Conservation (phyloP, 2,888 invertebrate species). For the Carterocephalus palaemon region DNA sequence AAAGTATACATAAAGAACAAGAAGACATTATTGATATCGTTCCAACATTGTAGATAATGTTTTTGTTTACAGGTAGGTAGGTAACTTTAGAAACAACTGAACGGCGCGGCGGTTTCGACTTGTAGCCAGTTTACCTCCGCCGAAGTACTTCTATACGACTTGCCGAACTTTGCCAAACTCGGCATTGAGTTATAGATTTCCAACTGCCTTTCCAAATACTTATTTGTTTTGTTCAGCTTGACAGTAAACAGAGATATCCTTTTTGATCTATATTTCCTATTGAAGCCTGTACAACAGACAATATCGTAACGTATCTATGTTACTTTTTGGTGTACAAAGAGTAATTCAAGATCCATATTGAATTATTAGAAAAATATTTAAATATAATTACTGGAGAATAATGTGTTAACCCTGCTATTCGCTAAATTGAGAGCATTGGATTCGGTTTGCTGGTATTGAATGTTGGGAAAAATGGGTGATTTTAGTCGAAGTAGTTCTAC, state of each 20-base stretch:
- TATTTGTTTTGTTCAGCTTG: constrained; percentile 72
- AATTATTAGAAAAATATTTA: constrained; percentile 13
- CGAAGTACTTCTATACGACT: constrained; percentile 64
- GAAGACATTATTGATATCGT: constrained; percentile 35
- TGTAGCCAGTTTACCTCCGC: constrained; percentile 53
- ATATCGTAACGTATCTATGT: constrained; percentile 25
- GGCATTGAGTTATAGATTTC: constrained; percentile 78
- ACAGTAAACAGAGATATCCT: constrained; percentile 68
- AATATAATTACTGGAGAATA: constrained; percentile 19
- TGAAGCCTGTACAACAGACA: constrained; percentile 25
- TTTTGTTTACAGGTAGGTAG: constrained; percentile 72
- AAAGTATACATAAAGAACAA: too few species aligned
- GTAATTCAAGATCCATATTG: constrained; percentile 8
- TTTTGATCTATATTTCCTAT: constrained; percentile 46
- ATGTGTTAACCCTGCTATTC: constrained; percentile 12
- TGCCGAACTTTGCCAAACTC: constrained; percentile 66
- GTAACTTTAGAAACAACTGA: constrained; percentile 60
- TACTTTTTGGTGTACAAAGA: constrained; percentile 12
- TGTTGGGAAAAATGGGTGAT: constrained; percentile 22
- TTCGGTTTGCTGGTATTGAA: constrained; percentile 21
- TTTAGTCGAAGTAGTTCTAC: constrained; percentile 34
- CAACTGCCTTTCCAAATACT: constrained; percentile 70
- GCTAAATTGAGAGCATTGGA: constrained; percentile 20
- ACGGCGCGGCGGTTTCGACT: constrained; percentile 58
- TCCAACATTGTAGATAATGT: constrained; percentile 41